A percentile compares a stretch with the other conserved stretches of the same genome.
These are phyloP conservation scores for Eupithecia subfuscata DNA, from an alignment of 2,888 invertebrate species.

Conservation along the genomic window DNA sequence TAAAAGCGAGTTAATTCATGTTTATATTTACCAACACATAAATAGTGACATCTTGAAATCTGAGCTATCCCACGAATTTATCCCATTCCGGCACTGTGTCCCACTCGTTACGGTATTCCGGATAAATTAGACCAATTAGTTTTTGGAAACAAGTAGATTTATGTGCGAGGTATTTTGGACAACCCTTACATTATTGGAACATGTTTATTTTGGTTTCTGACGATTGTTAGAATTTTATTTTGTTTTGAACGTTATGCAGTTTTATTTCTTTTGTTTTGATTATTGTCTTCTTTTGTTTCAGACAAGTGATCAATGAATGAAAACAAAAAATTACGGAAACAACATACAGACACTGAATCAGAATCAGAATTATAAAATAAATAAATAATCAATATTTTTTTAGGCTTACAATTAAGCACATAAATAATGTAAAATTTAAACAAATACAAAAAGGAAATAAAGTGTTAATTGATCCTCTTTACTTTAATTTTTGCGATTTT, in stretches of 20 bases:
- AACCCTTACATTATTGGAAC: constrained; percentile 34
- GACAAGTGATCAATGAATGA: not conserved
- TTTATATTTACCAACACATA: not conserved
- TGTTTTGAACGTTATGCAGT: not conserved
- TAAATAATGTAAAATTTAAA: too few relatives aligned
- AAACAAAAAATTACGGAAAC: not conserved
- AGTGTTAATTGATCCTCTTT: too few relatives aligned
- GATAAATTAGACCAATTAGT: constrained; percentile 73
- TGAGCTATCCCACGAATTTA: constrained; percentile 54
- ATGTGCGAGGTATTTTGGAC: constrained; percentile 35
- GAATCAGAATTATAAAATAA: too few relatives aligned
- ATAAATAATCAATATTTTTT: too few relatives aligned
- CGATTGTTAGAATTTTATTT: constrained; percentile 12
- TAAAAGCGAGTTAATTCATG: not conserved
- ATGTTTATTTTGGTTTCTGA: constrained; percentile 30
- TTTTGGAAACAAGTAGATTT: constrained; percentile 41
- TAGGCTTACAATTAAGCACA: too few relatives aligned
- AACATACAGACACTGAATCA: too few relatives aligned
- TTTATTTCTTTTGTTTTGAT: constrained; percentile 3
- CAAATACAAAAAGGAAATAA: too few relatives aligned
- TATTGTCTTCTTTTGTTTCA: not conserved
- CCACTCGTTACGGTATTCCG: constrained; percentile 45
- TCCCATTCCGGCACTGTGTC: constrained; percentile 38
- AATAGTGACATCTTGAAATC: constrained; percentile 43
- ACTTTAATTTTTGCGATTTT: too few relatives aligned